Evolutionary conservation across 2,888 invertebrate species (phyloP), one percentile per base, ranked within the genome.

Genomic region (Ichneumon xanthorius): DNA sequence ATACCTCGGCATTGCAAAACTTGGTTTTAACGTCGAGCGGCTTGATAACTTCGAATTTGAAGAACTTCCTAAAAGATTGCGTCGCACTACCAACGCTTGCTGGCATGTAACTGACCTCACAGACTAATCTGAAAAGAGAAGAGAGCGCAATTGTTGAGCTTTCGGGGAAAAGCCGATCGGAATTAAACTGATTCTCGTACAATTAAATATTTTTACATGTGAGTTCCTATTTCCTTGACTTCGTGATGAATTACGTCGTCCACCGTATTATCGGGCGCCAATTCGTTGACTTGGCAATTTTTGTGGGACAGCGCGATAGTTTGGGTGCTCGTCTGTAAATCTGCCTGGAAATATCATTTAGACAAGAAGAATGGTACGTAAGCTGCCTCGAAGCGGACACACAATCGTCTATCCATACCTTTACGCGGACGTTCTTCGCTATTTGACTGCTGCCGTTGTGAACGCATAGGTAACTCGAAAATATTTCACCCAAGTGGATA

Each of bases 1-100:
- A 91, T 93, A 96, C 96, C 95, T 96, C 99, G 1, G 98, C 98
- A 95, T 98, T 99, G 93, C 98, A 99, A 94, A 99, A 98, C 93
- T 99, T 99, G 0, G 99, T 99, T 95, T 99, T 99, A 0, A 99
- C 99, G 95, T 99, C 99, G 70, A 99, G 95, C 3, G 99, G 99
- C 93, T 99, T 99, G 91, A 99, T 96, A 0, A 99, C 99, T 96
- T 98, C 97, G 94, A 99, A 99, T 94, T 99, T 99, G 94, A 99
- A 99, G 94, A 99, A 99, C 94, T 99, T 99, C 88, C 99, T 96
- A 92, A 99, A 98, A 86, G 98, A 97, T 93, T 97, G 96, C 48
- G 96, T 95, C 88, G 97, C 96, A 22, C 94, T 94, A 37, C 88
- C 87, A 33, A 85, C 81, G 53, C 80, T 77, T 84, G 96, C 95